Evolutionary conservation across 2,888 invertebrate genomes (phyloP).

Genomic region (Metallyticus violacea): DNA sequence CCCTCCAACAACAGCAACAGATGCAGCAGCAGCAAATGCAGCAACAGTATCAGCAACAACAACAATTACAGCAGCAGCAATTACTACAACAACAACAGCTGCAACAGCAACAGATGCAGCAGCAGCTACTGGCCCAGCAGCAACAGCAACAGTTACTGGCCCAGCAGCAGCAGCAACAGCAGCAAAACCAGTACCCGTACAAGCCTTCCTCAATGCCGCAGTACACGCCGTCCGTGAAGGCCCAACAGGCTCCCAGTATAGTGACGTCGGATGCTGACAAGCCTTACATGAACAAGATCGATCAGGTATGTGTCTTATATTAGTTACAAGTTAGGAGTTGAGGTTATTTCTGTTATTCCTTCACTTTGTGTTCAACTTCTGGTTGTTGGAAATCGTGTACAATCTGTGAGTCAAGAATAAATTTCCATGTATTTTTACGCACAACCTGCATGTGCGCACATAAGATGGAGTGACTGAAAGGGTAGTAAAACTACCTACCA

Average conservation of each 20-base stretch:
- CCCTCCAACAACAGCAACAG: conserved; percentile 54
- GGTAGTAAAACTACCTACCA: no score
- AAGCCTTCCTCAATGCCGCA: conserved; percentile 17
- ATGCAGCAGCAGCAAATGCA: conserved; percentile 50
- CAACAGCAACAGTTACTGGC: conserved; percentile 37
- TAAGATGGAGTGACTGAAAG: no score
- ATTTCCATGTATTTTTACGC: no score
- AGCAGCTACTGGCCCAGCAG: conserved; percentile 19
- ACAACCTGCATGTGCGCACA: no score
- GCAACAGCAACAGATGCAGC: conserved; percentile 41
- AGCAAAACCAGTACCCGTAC: conserved; percentile 35
- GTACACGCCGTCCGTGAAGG: conserved; percentile 23
- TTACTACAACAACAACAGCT: conserved; percentile 39
- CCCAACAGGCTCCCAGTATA: not conserved
- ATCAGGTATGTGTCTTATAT: conserved; percentile 1
- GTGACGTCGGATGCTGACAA: conserved; percentile 5
- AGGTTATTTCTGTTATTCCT: no score
- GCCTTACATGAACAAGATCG: conserved; percentile 30
- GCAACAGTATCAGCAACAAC: conserved; percentile 40
- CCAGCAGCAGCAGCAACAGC: conserved; percentile 41
- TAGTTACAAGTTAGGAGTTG: no score
- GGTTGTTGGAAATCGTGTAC: no score
- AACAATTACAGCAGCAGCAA: conserved; percentile 43
- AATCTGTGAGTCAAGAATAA: no score
- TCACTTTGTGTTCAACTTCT: no score